Base-by-base conservation (phyloP, 1,140 invertebrate genomes). In the Orussus abietinus region DNA sequence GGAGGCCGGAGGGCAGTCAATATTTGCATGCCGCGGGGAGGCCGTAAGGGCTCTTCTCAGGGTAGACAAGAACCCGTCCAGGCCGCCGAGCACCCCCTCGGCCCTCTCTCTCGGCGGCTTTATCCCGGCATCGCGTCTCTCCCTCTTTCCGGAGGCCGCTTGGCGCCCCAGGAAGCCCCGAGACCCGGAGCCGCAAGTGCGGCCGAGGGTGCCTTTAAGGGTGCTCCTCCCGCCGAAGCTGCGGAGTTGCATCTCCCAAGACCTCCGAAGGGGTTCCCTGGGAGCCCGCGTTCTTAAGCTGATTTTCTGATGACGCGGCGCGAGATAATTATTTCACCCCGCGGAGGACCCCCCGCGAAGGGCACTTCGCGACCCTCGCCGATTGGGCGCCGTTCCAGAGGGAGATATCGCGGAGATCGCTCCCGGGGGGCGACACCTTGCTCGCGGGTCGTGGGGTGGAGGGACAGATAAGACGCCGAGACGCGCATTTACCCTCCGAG, bases 1-100 rank as follows among this genome's bases (percentile, higher is more conserved):
- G n/a, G n/a, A n/a, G n/a, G n/a, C n/a, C n/a, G n/a, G 54, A 47
- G 50, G 46, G 57, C 55, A 69, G 66, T 69, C 68, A 71, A 71
- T 71, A 71, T 71, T 71, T 71, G 65, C 57, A 64, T 66, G 66
- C 66, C 53, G 55, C 54, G 42, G 53, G 64, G 49, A 43, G 55
- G 51, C 55, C 46, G 53, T 42, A 59, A 70, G 66, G 54, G 59
- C 53, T 58, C 66, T 66, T 49, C 40, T 51, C 51, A 44, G 42
- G 37, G 38, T 50, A 59, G 51, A 57, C 61, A 61, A 64, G 59
- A 62, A 66, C 51, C 47, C 43, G 45, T 55, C 47, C 39, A 40
- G 42, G 42, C 47, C n/a, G n/a, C n/a, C 45, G 32, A 53, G 51
- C 50, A 49, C 47, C 51, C 43, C 52, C 43, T 47, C 26, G 41